Conservation (phyloP, 2,797 vertebrate species). For the Gallinago solitaria region DNA sequence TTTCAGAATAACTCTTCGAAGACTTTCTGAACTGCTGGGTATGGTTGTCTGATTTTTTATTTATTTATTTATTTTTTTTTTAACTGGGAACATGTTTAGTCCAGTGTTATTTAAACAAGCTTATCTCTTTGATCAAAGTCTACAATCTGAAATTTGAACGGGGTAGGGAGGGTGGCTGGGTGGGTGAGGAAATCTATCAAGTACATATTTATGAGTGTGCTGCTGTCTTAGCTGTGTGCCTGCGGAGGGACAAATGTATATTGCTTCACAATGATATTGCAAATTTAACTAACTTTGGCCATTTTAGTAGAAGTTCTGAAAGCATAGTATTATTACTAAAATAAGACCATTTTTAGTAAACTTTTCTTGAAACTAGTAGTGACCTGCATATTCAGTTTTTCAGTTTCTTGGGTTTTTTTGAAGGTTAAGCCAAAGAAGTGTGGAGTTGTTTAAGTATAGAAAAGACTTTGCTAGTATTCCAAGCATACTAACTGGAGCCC, state of each 20-base stretch:
- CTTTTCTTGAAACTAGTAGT: constrained; percentile 42
- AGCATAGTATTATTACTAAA: not conserved
- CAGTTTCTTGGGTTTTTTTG: not conserved
- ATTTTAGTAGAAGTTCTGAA: constrained; percentile 13
- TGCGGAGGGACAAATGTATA: not conserved
- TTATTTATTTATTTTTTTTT: not conserved
- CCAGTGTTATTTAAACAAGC: constrained; percentile 70
- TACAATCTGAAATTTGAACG: constrained; percentile 66
- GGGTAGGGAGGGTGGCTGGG: constrained; percentile 9
- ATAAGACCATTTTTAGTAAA: constrained; percentile 23
- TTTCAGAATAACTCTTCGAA: constrained; percentile 74
- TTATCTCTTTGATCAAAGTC: constrained; percentile 74
- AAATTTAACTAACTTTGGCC: constrained; percentile 7
- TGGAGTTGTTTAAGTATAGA: not conserved
- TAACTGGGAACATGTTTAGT: constrained; percentile 57
- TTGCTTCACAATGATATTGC: constrained; percentile 26
- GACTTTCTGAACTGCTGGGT: constrained; percentile 71
- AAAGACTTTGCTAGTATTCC: not conserved
- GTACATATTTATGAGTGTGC: not conserved
- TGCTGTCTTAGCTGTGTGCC: not conserved
- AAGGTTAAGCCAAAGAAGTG: not conserved
- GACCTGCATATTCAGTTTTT: not conserved
- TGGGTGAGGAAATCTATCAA: constrained; percentile 52
- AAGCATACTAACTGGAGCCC: not conserved
- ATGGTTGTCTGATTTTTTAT: constrained; percentile 59